phyloP scores from a whole-genome alignment of 2,113 vertebrate genomes.

The Sialia sialis region DNA sequence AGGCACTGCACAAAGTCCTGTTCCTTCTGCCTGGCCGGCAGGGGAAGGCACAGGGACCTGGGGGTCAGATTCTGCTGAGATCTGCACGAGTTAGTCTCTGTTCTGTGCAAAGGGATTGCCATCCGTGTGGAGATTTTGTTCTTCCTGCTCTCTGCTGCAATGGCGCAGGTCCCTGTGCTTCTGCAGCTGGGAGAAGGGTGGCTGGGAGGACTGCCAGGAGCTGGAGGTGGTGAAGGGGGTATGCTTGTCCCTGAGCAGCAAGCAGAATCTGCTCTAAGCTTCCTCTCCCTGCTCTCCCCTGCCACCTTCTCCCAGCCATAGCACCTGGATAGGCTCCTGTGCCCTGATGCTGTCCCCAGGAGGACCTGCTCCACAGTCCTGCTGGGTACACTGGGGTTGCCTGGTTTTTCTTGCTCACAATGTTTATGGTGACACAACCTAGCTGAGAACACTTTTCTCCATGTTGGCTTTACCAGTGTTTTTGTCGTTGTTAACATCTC shows the following conservation, averaged over 20 bases:
- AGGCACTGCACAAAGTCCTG: not conserved
- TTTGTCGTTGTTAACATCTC: not conserved
- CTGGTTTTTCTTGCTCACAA: not conserved
- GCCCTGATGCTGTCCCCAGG: not conserved
- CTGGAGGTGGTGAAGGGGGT: not conserved
- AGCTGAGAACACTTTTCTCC: not conserved
- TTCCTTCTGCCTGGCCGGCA: not conserved
- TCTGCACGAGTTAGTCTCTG: not conserved
- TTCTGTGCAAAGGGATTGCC: not conserved
- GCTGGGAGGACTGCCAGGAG: not conserved
- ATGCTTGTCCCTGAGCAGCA: not conserved
- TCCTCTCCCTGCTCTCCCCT: not conserved
- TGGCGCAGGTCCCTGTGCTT: not conserved
- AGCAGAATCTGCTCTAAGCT: not conserved
- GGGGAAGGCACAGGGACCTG: not conserved
- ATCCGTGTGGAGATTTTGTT: not conserved
- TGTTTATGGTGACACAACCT: not conserved
- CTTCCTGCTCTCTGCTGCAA: not conserved
- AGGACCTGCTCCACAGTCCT: not conserved
- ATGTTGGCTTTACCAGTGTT: fast-evolving
- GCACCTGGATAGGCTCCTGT: not conserved
- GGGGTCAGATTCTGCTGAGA: not conserved
- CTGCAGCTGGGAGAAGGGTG: not conserved
- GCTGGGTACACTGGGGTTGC: not conserved
- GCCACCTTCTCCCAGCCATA: not conserved